phyloP scores from a whole-genome alignment of 2,888 invertebrate species.

The Anorthoa munda region DNA sequence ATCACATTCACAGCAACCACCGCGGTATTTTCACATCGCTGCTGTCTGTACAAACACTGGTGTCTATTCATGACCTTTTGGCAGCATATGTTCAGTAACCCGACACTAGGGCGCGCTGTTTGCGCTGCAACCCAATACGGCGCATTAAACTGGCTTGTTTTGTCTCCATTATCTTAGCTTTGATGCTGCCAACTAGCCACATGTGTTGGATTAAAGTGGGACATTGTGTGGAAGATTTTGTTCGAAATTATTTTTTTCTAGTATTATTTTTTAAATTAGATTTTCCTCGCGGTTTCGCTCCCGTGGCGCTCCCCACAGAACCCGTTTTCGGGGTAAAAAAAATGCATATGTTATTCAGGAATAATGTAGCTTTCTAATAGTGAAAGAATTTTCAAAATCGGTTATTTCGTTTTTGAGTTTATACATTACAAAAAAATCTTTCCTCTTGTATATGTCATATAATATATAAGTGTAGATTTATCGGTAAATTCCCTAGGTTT shows the following conservation, averaged over 20 bases:
- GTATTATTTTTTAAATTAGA: neutral
- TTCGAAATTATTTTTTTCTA: neutral
- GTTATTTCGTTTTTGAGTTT: too few species aligned
- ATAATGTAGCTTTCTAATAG: too few species aligned
- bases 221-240: conserved; percentile 45
- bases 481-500: neutral
- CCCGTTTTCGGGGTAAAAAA: too few species aligned
- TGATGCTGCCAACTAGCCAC: conserved; percentile 87
- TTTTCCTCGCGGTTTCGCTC: too few species aligned
- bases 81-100: conserved; percentile 84
- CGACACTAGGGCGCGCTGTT: conserved; percentile 85
- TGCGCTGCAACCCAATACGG: conserved; percentile 86
- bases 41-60: conserved; percentile 81
- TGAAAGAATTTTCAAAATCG: too few species aligned
- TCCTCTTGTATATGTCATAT: too few species aligned
- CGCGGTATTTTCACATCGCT: conserved; percentile 70
- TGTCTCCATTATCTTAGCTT: conserved; percentile 89
- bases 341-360: too few species aligned
- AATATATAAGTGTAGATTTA: too few species aligned
- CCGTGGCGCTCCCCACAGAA: too few species aligned
- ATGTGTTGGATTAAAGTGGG: conserved; percentile 71
- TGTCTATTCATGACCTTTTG: conserved; percentile 87
- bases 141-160: conserved; percentile 89
- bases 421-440: too few species aligned
- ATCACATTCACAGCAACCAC: conserved; percentile 50